A percentile compares a stretch with the other conserved stretches of the same genome.
Evolutionary conservation across 2,888 invertebrate species (phyloP).

Genomic region (Lottia gigantea): DNA sequence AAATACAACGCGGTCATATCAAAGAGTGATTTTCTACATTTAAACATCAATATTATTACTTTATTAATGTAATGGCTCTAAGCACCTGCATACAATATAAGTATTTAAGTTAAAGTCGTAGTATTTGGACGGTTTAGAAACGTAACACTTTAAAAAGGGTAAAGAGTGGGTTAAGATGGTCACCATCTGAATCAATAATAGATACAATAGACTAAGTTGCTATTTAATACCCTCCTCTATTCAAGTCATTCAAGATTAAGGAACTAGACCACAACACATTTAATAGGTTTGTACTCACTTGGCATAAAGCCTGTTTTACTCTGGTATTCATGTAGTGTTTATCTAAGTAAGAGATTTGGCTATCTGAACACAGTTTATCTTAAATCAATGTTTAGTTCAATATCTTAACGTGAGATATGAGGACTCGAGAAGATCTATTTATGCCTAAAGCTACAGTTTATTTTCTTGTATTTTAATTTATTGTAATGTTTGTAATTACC

Average conservation of each 20-base stretch:
- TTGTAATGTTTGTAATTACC: background rate
- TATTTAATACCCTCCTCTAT: conserved; percentile 4
- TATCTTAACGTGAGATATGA: conserved; percentile 2
- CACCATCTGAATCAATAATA: conserved; percentile 5
- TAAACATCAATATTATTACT: background rate
- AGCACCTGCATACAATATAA: conserved; percentile 7
- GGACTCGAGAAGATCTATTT: background rate
- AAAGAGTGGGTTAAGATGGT: background rate
- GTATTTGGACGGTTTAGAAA: background rate
- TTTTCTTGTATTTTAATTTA: conserved; percentile 6
- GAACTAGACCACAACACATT: conserved; percentile 1
- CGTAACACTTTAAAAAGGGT: background rate
- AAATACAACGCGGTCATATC: no score
- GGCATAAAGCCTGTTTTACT: background rate
- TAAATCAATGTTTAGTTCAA: conserved; percentile 2
- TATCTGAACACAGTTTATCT: background rate
- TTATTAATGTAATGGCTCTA: background rate
- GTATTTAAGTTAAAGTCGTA: background rate
- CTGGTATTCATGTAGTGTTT: no score
- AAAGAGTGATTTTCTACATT: no score
- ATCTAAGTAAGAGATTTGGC: no score
- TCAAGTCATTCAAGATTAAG: background rate
- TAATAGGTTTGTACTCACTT: conserved; percentile 6
- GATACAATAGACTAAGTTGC: background rate
- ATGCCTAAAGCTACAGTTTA: background rate